Evolutionary conservation across 2,113 vertebrate genomes (phyloP), one percentile per base, ranked within the genome.

Genomic region (Eulemur macaco): DNA sequence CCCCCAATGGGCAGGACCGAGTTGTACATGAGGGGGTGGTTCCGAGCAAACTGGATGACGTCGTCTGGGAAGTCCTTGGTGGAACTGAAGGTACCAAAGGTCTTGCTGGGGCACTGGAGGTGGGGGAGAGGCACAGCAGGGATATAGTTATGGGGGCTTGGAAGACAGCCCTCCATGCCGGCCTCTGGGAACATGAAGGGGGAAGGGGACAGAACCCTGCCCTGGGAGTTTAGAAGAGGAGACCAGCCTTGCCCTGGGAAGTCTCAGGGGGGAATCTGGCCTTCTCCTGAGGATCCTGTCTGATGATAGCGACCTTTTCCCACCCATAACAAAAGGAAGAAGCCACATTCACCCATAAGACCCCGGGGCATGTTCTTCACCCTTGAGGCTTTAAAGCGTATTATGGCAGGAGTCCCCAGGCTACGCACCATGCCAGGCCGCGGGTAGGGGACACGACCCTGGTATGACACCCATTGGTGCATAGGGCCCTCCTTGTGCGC

Each of bases 401-500:
- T 15, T 56, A 29, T 37, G 37, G 63, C 4, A 74, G n/a, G 58
- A 56, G 10, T 20, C 74, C 69, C 39, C 7, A 37, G 56, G 11
- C n/a, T 47, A 98, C 99, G 0, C 98, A 99, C 99, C 99, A 99
- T 99, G 98, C 99, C 99, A 0, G 99, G 99, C 39, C 99, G 99
- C 34, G 99, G 99, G 95, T 99, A 99, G 0, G 99, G 99, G 66
- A 99, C 99, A 1, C 99, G 99, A 5, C 99, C 99, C 98, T 99
- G 99, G 98, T 99, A 99, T 0, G 99, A 99, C 96, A 99, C 99
- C 99, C 99, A 99, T 98, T 99, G 99, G 96, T 99, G 99, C 97
- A 99, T 99, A 91, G 99, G 99, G 52, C 99, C 99, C 98, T 99
- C 99, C 98, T 99, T 99, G 98, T 99, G 99, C 2, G 99, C 99